Evolutionary conservation across 2,797 vertebrate genomes (phyloP), one percentile per base, ranked within the genome.

Genomic region (Ctenopoma multispine): DNA sequence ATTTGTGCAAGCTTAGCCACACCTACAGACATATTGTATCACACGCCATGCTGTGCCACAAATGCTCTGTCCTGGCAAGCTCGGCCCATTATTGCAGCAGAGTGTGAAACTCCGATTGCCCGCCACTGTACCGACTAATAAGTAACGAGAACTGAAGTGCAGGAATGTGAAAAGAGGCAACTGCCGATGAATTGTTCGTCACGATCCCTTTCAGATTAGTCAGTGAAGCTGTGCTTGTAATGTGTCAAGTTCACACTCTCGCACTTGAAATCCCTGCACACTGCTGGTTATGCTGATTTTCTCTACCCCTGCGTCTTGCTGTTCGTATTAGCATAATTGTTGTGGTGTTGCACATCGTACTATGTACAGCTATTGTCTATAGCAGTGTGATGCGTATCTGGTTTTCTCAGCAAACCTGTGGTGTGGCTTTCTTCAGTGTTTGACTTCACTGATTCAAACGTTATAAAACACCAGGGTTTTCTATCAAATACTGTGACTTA

Each of bases 191-290:
- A 47, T 51, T 15, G 54, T 23, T 29, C 63, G 49, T 7, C 6
- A 13, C 44, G 57, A 24, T 55, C 38, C 57, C 34, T n/a, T 50
- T 69, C 18, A 50, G 40, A 65, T 36, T 10, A 59, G 29, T 71
- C 64, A 55, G 31, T 59, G 59, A 43, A 51, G 67, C 64, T 70
- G 72, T 73, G 38, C 58, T 63, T 64, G 66, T 65, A 51, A 77
- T 54, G 50, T 66, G 73, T 72, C 77, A 48, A 24, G 62, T 69
- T 84, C 79, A 56, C 74, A 66, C 74, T 69, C 53, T 70, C 79
- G 72, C 73, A 81, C 62, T 63, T 61, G 13, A 46, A 50, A 60
- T 76, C 56, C 14, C 48, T 44, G 0, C 44, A 54, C 62, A 2
- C 78, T 60, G 68, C 73, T 29, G 54, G 40, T 54, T 62, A 21